A percentile compares a stretch with the other conserved stretches of the same genome.
Evolutionary conservation across 2,888 invertebrate genomes (phyloP).

Genomic region (Diarsia rubi): DNA sequence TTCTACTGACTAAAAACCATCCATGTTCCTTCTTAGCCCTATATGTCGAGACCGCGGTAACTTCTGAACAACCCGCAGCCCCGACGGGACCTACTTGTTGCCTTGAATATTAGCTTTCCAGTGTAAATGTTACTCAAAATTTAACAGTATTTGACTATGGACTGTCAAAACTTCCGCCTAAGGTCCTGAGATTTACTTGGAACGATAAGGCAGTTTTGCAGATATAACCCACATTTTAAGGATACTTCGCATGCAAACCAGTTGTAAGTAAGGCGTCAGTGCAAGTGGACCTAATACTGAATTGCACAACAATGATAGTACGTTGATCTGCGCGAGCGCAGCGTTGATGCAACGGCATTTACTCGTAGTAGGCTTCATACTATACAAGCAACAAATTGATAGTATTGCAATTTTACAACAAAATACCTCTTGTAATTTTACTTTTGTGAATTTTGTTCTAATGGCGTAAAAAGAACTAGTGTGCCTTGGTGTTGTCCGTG

Average conservation of each 20-base stretch:
- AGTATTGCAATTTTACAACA: constrained; percentile 42
- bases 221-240: constrained; percentile 50
- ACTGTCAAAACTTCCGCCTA: background rate
- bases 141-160: background rate
- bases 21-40: no score
- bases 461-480: background rate
- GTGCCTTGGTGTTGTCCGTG: background rate
- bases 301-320: constrained; percentile 70
- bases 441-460: constrained; percentile 35
- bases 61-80: no score
- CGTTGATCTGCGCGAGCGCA: constrained; percentile 60
- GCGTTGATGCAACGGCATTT: constrained; percentile 62
- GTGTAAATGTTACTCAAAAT: constrained; percentile 4
- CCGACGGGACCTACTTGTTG: constrained; percentile 58
- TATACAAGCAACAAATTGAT: constrained; percentile 44
- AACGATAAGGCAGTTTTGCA: constrained; percentile 19
- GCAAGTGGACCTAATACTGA: constrained; percentile 70
- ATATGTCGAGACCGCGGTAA: no score
- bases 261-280: constrained; percentile 63
- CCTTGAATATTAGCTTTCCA: constrained; percentile 3
- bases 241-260: constrained; percentile 55
- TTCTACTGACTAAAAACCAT: no score
- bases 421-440: constrained; percentile 28
- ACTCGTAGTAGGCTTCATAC: constrained; percentile 55
- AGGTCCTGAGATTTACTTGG: constrained; percentile 25